Percentiles rank a stretch among this genome's conserved stretches.
These are phyloP conservation scores for Clanis bilineata DNA, from an alignment of 2,888 invertebrate species.

Conservation along the genomic window DNA sequence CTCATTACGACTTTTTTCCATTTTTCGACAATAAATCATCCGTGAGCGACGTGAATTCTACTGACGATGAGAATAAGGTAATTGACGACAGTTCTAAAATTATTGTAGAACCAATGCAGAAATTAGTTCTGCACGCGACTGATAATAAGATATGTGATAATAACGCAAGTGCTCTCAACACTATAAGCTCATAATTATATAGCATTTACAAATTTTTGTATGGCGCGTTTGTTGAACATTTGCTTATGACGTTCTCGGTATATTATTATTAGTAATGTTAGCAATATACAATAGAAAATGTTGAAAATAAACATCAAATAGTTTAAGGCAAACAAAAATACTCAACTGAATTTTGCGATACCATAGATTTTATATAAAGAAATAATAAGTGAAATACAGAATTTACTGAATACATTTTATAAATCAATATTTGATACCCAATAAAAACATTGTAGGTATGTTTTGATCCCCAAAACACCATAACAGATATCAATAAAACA, in stretches of 20 bases:
- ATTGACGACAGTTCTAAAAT: conserved; percentile 70
- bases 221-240: conserved; percentile 44
- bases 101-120: conserved; percentile 80
- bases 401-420: neutral
- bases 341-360: neutral
- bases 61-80: conserved; percentile 28
- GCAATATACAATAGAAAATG: conserved; percentile 26
- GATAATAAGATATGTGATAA: conserved; percentile 81
- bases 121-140: conserved; percentile 78
- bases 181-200: conserved; percentile 71
- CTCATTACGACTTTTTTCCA: conserved; percentile 73
- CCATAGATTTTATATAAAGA: neutral
- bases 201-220: conserved; percentile 67
- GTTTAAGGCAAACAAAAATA: conserved; percentile 3
- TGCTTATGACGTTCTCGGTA: conserved; percentile 31
- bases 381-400: neutral
- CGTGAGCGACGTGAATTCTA: conserved; percentile 21
- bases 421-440: neutral
- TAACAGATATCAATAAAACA: neutral
- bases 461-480: neutral
- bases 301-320: conserved; percentile 19
- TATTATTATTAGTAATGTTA: conserved; percentile 34
- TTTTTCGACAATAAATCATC: conserved; percentile 71
- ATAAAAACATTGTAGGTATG: neutral
- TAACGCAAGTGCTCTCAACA: conserved; percentile 76